A percentile compares a stretch with the other conserved stretches of the same genome.
Conservation (phyloP, 2,888 invertebrate species). For the Drosophila lacicola region DNA sequence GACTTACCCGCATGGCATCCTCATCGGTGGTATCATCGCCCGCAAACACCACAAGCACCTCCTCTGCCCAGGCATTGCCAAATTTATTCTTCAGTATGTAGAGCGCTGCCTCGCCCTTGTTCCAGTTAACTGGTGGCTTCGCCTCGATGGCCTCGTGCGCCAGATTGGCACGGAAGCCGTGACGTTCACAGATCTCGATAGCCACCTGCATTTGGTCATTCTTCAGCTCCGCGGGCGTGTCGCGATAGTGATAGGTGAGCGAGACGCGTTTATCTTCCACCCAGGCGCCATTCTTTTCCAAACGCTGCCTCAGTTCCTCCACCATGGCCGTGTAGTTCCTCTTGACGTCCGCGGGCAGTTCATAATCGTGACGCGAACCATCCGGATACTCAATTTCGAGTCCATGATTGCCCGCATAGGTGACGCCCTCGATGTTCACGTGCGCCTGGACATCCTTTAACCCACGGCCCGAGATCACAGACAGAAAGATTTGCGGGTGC, state of each 20-base stretch:
- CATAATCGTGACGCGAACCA: slow-evolving; percentile 90
- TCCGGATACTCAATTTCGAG: slow-evolving; percentile 91
- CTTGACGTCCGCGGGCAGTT: slow-evolving; percentile 89
- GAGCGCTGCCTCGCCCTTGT: slow-evolving; percentile 88
- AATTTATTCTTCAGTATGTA: slow-evolving; percentile 90
- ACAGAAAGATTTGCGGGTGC: slow-evolving; percentile 89
- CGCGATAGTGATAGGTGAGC: slow-evolving; percentile 90
- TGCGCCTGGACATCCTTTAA: slow-evolving; percentile 89
- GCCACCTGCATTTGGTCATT: slow-evolving; percentile 87
- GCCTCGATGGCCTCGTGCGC: slow-evolving; percentile 91
- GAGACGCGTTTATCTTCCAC: slow-evolving; percentile 91
- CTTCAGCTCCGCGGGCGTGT: slow-evolving; percentile 87
- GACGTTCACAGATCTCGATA: slow-evolving; percentile 87
- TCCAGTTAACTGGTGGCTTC: slow-evolving; percentile 89
- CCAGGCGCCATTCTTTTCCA: slow-evolving; percentile 89
- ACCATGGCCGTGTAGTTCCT: slow-evolving; percentile 88
- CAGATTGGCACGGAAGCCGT: slow-evolving; percentile 88
- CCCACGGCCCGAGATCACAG: slow-evolving; percentile 90
- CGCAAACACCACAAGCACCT: slow-evolving; percentile 91
- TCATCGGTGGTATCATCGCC: slow-evolving; percentile 96
- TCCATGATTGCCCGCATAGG: slow-evolving; percentile 91
- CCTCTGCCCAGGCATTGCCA: slow-evolving; percentile 90
- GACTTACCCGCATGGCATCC: slow-evolving; percentile 92
- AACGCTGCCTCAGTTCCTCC: slow-evolving; percentile 88
- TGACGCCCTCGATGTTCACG: slow-evolving; percentile 86